These are phyloP conservation scores for Drosophila peninsularis DNA, from an alignment of 2,888 invertebrate genomes.

Conservation along the genomic window DNA sequence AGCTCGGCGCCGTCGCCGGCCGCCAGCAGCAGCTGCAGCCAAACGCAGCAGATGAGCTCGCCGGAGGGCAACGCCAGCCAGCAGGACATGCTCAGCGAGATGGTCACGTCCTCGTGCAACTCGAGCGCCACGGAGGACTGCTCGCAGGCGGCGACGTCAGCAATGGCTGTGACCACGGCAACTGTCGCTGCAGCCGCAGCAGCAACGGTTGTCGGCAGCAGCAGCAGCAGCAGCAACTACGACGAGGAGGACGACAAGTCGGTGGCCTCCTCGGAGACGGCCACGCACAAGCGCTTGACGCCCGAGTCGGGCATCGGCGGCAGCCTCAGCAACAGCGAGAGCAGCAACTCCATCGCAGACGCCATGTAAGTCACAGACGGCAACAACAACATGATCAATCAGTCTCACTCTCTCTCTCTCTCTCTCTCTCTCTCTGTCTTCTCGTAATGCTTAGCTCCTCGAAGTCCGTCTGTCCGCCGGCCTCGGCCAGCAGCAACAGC, in stretches of 20 bases:
- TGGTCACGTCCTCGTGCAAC: conserved; percentile 81
- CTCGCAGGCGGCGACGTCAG: conserved; percentile 49
- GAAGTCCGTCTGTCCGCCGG: conserved; percentile 75
- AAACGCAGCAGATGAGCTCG: conserved; percentile 41
- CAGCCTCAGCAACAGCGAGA: conserved; percentile 81
- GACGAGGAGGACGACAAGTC: conserved; percentile 72
- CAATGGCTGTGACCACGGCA: background rate
- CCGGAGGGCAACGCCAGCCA: conserved; percentile 61
- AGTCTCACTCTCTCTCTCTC: background rate
- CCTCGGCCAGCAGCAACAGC: conserved; percentile 67
- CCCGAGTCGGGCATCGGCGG: conserved; percentile 82
- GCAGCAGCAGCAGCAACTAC: conserved; percentile 57
- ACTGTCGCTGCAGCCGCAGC: background rate
- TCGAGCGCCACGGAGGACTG: conserved; percentile 71
- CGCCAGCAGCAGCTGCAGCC: conserved; percentile 49
- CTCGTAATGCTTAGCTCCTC: conserved; percentile 52
- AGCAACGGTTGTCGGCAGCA: conserved; percentile 2
- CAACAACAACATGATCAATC: no score
- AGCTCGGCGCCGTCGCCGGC: conserved; percentile 77
- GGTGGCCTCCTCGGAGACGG: conserved; percentile 63
- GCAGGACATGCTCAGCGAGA: conserved; percentile 79
- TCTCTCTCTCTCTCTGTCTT: background rate
- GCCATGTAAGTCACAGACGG: conserved; percentile 65
- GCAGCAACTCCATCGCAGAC: conserved; percentile 74
- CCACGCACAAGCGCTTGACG: conserved; percentile 75